A percentile compares a stretch with the other conserved stretches of the same genome.
Evolutionary conservation across 2,797 vertebrate genomes (phyloP).

Genomic region (Tragelaphus oryx): DNA sequence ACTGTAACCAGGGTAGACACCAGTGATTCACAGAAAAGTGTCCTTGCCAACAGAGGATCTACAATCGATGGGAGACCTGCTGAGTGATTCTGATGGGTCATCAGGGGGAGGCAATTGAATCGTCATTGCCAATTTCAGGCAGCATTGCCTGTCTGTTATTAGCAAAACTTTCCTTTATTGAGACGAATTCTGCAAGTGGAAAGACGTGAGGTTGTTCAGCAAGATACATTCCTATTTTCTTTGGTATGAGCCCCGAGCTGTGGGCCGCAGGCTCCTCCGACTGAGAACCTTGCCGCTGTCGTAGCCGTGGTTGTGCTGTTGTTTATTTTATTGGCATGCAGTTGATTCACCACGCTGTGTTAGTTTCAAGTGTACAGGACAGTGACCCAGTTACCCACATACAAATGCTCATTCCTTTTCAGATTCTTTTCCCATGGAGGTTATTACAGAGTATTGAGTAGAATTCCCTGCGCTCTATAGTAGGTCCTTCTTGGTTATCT

Average conservation of each 20-base stretch:
- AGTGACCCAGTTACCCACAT: background rate
- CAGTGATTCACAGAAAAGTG: too few relatives aligned
- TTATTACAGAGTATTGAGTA: background rate
- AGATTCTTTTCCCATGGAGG: background rate
- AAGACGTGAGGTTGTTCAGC: background rate
- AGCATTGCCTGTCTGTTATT: background rate
- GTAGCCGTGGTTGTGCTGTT: rapidly evolving
- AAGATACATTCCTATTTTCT: background rate
- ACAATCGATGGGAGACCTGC: background rate
- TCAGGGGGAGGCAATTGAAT: background rate
- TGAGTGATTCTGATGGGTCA: background rate
- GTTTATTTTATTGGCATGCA: too few relatives aligned
- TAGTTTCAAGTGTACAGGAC: background rate
- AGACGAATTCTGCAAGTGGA: background rate
- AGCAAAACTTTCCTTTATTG: background rate
- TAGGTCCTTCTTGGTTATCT: background rate
- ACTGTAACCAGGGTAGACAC: background rate
- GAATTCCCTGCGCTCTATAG: background rate
- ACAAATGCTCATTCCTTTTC: background rate
- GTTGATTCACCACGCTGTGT: background rate
- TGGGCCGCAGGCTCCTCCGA: too few relatives aligned
- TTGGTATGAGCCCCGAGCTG: background rate
- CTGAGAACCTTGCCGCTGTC: rapidly evolving
- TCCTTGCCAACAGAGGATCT: background rate
- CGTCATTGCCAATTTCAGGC: background rate